Evolutionary conservation across 2,113 vertebrate genomes (phyloP).

Genomic region (Megaceryle maxima): DNA sequence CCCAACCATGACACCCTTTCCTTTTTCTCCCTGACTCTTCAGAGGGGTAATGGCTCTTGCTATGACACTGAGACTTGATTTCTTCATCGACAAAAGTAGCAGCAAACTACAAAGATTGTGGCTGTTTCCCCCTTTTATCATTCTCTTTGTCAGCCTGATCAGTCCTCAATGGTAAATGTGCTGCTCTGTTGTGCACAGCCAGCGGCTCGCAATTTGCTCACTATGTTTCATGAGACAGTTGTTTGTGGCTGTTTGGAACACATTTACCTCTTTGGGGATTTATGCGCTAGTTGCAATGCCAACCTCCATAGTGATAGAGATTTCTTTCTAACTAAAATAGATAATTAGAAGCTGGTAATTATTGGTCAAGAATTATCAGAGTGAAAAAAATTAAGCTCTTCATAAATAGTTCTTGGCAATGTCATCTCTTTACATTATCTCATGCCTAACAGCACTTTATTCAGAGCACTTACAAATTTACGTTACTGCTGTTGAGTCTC

Average conservation of each 20-base stretch:
- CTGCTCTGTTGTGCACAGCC: conserved; percentile 77
- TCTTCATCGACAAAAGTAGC: not conserved
- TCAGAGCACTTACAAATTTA: conserved; percentile 71
- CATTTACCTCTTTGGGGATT: conserved; percentile 81
- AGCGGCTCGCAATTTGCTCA: conserved; percentile 79
- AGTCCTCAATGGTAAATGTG: conserved; percentile 72
- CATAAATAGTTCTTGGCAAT: conserved; percentile 82
- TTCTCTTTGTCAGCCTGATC: conserved; percentile 77
- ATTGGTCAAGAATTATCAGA: conserved; percentile 86
- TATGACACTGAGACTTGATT: not conserved
- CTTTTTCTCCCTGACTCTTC: not conserved
- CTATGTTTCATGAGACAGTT: conserved; percentile 82
- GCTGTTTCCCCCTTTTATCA: conserved; percentile 71
- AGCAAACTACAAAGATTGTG: conserved; percentile 67
- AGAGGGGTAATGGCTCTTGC: not conserved
- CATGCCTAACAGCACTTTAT: conserved; percentile 73
- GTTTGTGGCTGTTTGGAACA: conserved; percentile 84
- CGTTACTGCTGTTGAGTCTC: conserved; percentile 63
- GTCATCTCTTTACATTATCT: conserved; percentile 75
- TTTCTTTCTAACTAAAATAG: conserved; percentile 83
- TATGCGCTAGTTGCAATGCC: conserved; percentile 77
- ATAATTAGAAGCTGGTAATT: conserved; percentile 83
- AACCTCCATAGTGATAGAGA: conserved; percentile 79
- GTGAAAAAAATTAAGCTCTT: conserved; percentile 82
- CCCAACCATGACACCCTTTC: not conserved